phyloP scores from a whole-genome alignment of 1,140 invertebrate genomes.

The Sarcophaga bullata region DNA sequence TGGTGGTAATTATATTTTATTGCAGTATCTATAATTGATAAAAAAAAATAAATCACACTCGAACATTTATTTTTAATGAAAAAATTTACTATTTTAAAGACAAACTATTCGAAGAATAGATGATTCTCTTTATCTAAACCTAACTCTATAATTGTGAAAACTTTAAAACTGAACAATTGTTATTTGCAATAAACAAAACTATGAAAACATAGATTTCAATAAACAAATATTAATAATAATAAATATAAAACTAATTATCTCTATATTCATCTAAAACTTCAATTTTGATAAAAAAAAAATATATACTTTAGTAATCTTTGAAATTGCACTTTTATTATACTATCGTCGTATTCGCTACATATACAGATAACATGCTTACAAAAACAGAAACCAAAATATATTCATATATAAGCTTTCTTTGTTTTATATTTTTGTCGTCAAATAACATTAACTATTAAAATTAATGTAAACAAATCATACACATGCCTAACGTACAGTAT shows the following conservation, averaged over 20 bases:
- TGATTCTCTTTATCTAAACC: neutral
- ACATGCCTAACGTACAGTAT: conserved; percentile 9
- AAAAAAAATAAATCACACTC: neutral
- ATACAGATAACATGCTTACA: neutral
- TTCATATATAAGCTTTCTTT: neutral
- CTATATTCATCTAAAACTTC: neutral
- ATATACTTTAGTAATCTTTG: neutral
- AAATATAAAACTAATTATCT: conserved; percentile 2
- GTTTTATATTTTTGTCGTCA: neutral
- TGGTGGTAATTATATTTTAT: conserved; percentile 53
- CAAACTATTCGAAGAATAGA: conserved; percentile 35
- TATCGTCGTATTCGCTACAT: neutral
- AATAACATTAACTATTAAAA: neutral
- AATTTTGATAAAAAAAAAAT: neutral
- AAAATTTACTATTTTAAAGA: conserved; percentile 25
- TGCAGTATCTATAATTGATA: too few relatives aligned
- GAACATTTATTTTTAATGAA: conserved; percentile 12
- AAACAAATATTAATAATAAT: neutral
- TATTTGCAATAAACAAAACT: conserved; percentile 34
- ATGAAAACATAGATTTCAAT: neutral
- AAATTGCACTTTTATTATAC: neutral
- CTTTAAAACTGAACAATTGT: conserved; percentile 28
- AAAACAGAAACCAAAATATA: too few relatives aligned
- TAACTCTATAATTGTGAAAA: conserved; percentile 17
- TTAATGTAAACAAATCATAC: conserved; percentile 28